These are phyloP conservation scores for Physeter macrocephalus DNA, from an alignment of 2,113 vertebrate species.

Conservation along the genomic window DNA sequence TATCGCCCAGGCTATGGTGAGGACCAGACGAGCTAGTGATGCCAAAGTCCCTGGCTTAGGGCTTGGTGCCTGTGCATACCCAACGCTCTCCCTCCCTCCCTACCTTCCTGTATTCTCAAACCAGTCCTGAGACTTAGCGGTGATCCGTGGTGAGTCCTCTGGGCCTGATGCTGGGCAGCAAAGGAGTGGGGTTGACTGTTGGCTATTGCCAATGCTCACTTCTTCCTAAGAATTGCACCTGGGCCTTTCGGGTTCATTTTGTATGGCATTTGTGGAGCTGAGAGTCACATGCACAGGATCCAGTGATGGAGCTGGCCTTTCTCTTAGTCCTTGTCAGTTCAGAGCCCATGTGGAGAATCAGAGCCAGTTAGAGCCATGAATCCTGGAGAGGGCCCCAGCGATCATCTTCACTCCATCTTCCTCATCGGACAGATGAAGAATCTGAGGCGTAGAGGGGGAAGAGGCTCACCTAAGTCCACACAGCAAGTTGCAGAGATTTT, in stretches of 20 bases:
- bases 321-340: neutral
- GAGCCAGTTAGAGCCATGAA: neutral
- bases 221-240: neutral
- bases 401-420: neutral
- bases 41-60: neutral
- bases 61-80: neutral
- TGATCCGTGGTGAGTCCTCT: neutral
- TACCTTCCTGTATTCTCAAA: neutral
- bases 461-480: neutral
- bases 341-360: neutral
- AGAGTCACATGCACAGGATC: rapidly evolving
- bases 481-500: neutral
- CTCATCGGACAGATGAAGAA: neutral
- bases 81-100: neutral
- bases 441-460: neutral
- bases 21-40: neutral
- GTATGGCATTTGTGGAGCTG: neutral
- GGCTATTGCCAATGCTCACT: neutral
- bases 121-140: neutral
- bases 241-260: neutral
- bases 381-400: neutral
- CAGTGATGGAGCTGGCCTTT: neutral
- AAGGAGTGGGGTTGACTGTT: neutral
- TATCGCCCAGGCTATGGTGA: neutral
- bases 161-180: neutral